These are phyloP conservation scores for Blennius ocellaris DNA, from an alignment of 2,113 vertebrate genomes.

Conservation along the genomic window DNA sequence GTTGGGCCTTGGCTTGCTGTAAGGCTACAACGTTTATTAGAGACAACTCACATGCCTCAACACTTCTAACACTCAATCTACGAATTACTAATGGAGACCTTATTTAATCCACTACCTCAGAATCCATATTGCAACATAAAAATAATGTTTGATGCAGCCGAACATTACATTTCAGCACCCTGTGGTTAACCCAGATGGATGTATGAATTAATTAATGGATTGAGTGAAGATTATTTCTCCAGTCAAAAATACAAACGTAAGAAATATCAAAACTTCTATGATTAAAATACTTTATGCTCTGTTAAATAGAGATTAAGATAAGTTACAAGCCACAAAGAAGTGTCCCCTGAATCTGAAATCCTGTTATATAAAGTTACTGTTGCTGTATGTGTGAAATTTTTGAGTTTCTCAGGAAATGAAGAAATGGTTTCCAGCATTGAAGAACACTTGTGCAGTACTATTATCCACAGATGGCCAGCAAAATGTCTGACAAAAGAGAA, in stretches of 20 bases:
- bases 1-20: not conserved
- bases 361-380: constrained; percentile 20
- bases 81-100: too few species aligned
- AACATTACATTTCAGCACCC: not conserved
- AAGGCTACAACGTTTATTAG: not conserved
- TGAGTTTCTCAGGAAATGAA: constrained; percentile 6
- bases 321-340: not conserved
- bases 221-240: not conserved
- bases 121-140: not conserved
- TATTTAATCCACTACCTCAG: too few species aligned
- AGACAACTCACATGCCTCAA: not conserved
- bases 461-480: constrained; percentile 3
- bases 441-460: constrained; percentile 20
- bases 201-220: not conserved
- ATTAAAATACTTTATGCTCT: not conserved
- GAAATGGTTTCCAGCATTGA: constrained; percentile 6
- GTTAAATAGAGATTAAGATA: not conserved
- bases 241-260: not conserved
- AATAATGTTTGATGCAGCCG: not conserved
- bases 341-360: not conserved
- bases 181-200: not conserved
- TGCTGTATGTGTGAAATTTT: constrained; percentile 10
- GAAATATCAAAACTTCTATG: not conserved
- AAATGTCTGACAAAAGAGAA: not conserved
- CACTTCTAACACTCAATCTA: not conserved